phyloP scores from a whole-genome alignment of 2,113 vertebrate genomes.

The Emberiza fucata region DNA sequence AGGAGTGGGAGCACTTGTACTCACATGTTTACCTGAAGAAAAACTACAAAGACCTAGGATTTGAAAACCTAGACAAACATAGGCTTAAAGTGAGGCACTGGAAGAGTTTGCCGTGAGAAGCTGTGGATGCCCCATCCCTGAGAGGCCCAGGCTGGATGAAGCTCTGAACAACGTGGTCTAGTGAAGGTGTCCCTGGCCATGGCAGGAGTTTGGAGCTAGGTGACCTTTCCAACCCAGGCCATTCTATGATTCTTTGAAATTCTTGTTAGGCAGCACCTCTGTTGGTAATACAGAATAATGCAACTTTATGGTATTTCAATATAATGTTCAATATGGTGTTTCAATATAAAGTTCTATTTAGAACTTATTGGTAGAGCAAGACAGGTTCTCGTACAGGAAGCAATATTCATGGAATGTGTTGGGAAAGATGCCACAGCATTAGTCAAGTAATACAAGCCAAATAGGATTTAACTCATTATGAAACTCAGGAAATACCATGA shows the following conservation, averaged over 20 bases:
- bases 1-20: not conserved
- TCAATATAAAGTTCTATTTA: not conserved
- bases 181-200: not conserved
- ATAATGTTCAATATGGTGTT: not conserved
- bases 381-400: not conserved
- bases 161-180: not conserved
- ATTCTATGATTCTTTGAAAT: not conserved
- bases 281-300: not conserved
- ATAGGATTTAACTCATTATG: not conserved
- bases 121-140: not conserved
- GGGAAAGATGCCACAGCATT: not conserved
- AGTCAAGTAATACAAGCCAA: not conserved
- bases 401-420: constrained; percentile 10
- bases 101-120: not conserved
- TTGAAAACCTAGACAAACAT: not conserved
- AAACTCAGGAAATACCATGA: not conserved
- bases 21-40: not conserved
- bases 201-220: not conserved
- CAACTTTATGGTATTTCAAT: not conserved
- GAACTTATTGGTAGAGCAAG: not conserved
- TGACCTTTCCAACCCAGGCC: not conserved
- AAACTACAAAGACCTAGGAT: not conserved
- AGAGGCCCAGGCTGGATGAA: not conserved
- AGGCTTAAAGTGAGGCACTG: not conserved
- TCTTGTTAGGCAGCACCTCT: not conserved